Conservation (phyloP, 2,888 invertebrate species). For the Lycaena phlaeas region DNA sequence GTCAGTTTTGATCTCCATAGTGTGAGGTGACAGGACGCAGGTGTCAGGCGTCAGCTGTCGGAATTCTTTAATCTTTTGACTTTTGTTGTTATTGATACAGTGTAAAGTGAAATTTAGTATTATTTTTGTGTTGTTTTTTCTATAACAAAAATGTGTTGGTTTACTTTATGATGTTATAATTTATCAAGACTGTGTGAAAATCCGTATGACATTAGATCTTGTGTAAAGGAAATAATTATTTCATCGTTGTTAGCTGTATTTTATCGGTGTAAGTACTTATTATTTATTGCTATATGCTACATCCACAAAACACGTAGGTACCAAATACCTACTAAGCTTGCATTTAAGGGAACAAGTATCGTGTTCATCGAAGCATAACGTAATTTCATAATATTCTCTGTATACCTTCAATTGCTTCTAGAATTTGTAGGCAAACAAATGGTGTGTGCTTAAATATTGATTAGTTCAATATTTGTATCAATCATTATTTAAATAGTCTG, state of each 20-base stretch:
- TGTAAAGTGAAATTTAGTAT: background rate
- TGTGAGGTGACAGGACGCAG: too few species aligned
- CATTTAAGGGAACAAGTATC: background rate
- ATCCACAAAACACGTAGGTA: background rate
- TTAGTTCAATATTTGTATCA: background rate
- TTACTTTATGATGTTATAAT: too few species aligned
- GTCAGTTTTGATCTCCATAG: too few species aligned
- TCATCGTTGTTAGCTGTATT: too few species aligned
- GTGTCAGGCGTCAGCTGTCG: background rate
- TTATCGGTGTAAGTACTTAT: background rate
- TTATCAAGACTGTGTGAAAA: too few species aligned
- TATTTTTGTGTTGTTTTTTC: constrained; percentile 1
- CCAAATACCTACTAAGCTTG: too few species aligned
- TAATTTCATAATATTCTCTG: constrained; percentile 11
- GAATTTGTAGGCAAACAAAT: background rate
- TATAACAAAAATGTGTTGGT: too few species aligned
- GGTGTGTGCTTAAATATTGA: background rate
- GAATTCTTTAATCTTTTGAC: background rate
- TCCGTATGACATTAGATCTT: too few species aligned
- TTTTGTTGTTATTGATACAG: background rate
- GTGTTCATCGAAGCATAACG: background rate
- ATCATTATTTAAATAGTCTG: too few species aligned
- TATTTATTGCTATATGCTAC: background rate
- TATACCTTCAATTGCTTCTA: constrained; percentile 10
- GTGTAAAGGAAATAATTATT: too few species aligned